Evolutionary conservation across 2,113 vertebrate genomes (phyloP), one percentile per base, ranked within the genome.

Genomic region (Ramphastos sulfuratus): DNA sequence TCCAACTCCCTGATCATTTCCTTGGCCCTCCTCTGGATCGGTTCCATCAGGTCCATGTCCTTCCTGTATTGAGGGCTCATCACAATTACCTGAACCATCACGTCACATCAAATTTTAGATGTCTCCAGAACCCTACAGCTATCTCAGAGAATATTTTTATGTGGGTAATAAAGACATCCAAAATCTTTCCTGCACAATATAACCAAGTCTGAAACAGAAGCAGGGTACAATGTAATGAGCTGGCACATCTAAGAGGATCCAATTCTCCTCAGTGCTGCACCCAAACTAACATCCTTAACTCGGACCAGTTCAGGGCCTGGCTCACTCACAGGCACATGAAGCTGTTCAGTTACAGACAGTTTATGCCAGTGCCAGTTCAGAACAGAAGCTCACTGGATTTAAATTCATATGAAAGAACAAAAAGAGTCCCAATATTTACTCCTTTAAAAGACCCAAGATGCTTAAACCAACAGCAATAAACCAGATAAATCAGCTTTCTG

Each of bases 221-320:
- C 37, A 25, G 0, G 0, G 24, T 3, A 2, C 3, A 12, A 33
- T 0, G 12, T 30, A 33, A 69, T 50, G 56, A 71, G 44, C 8
- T 67, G 72, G 24, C 3, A 33, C 33, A 42, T 3, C 46, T 8
- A 7, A 35, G 4, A 33, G 5, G 39, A 78, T 42, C 56, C 79
- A 44, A 39, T 1, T 39, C 13, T 21, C 21, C 31, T 31, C 50
- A 35, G 30, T 0, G 46, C 54, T 52, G 27, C 75, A 33, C 2
- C 21, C 55, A 73, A 11, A 28, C 35, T 16, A 54, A 58, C 33
- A 67, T 33, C 2, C 5, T 39, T 7, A 23, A 23, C 25, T 33
- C 15, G 44, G 15, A 52, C 5, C 52, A 12, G 6, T 14, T 10
- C 7, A 2, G 23, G 50, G 21, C 24, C 58, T 72, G 71, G 71